Evolutionary conservation across 2,888 invertebrate species (phyloP).

Genomic region (Lasius platythorax): DNA sequence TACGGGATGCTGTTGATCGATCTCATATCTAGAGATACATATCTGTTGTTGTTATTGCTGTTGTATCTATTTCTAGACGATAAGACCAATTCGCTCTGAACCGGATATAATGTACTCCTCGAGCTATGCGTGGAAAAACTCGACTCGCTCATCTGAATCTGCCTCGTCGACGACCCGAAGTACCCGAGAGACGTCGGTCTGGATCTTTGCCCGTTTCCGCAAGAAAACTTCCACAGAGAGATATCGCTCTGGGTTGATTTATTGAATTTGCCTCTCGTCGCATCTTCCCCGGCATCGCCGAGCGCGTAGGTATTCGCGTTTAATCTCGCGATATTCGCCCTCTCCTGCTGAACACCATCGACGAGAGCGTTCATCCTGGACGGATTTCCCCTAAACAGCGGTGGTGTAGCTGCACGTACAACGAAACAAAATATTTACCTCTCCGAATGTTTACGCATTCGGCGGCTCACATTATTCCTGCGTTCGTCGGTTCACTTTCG

Average conservation of each 20-base stretch:
- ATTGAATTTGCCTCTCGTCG: conserved; percentile 65
- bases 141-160: conserved; percentile 73
- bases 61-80: conserved; percentile 75
- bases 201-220: conserved; percentile 65
- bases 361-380: conserved; percentile 10
- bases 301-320: conserved; percentile 25
- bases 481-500: background rate
- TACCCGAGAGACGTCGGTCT: conserved; percentile 81
- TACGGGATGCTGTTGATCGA: conserved; percentile 70
- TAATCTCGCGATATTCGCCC: conserved; percentile 52
- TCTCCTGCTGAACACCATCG: conserved; percentile 43
- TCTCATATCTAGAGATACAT: conserved; percentile 82
- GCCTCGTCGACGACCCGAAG: conserved; percentile 71
- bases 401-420: background rate
- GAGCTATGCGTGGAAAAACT: conserved; percentile 73
- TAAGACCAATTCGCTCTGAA: conserved; percentile 80
- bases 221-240: conserved; percentile 70
- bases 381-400: background rate
- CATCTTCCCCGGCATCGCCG: conserved; percentile 56
- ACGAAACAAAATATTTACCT: background rate
- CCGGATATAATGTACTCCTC: conserved; percentile 72
- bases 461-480: background rate
- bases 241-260: conserved; percentile 83
- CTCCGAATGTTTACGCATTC: background rate
- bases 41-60: conserved; percentile 68